These are phyloP conservation scores for Propithecus deckenii DNA, from an alignment of 2,797 vertebrate species.

Conservation along the genomic window DNA sequence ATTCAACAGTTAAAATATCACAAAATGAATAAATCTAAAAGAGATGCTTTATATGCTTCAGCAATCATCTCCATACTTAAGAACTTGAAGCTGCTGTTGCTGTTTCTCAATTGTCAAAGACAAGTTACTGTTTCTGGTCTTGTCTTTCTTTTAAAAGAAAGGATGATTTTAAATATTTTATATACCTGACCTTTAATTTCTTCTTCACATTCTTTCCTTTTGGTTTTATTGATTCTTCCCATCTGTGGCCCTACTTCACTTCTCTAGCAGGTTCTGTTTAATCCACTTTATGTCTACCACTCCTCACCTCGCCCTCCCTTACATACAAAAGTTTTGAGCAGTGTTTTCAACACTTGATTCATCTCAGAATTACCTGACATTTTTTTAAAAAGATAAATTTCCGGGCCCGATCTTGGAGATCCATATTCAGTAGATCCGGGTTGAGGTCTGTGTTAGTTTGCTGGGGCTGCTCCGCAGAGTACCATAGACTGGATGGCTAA, in stretches of 20 bases:
- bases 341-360: background rate
- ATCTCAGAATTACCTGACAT: background rate
- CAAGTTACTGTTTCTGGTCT: background rate
- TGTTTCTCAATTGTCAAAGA: background rate
- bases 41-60: accelerated
- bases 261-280: background rate
- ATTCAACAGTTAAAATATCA: background rate
- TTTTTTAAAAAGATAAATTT: background rate
- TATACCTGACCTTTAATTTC: background rate
- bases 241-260: background rate
- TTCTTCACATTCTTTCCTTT: background rate
- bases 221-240: background rate
- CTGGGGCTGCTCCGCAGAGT: too few species aligned
- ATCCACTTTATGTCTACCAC: background rate
- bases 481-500: background rate
- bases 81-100: background rate
- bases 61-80: background rate
- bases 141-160: background rate
- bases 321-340: background rate
- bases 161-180: background rate
- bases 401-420: background rate
- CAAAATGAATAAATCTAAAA: background rate
- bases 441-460: background rate
- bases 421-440: background rate
- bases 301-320: background rate